A percentile compares a stretch with the other conserved stretches of the same genome.
Conservation (phyloP, 2,888 invertebrate species). For the Napeogenes sylphis region DNA sequence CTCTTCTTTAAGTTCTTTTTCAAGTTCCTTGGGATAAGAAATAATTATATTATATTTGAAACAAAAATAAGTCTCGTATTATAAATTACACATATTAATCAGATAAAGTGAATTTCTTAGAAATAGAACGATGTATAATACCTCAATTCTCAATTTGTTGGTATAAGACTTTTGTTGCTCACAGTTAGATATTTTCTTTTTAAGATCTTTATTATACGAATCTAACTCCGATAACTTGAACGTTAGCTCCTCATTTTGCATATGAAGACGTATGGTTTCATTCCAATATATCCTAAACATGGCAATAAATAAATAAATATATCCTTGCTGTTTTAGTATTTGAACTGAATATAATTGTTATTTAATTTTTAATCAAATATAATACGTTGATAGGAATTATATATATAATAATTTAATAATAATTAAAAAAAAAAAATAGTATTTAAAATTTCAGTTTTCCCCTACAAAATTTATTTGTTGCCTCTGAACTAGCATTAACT, state of each 20-base stretch:
- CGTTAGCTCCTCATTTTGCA: conserved; percentile 52
- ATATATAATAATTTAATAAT: too few species aligned
- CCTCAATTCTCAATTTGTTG: conserved; percentile 51
- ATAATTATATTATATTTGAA: conserved; percentile 7
- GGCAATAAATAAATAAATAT: conserved; percentile 15
- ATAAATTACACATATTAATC: too few species aligned
- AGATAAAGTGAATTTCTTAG: too few species aligned
- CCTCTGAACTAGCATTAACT: too few species aligned
- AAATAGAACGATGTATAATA: conserved; percentile 23
- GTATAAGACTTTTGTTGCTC: conserved; percentile 47
- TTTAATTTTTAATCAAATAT: too few species aligned
- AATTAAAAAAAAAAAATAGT: too few species aligned
- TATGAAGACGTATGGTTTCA: conserved; percentile 50
- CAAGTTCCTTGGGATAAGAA: conserved; percentile 49
- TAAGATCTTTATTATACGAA: conserved; percentile 54
- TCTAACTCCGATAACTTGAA: conserved; percentile 52
- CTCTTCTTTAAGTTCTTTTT: conserved; percentile 61
- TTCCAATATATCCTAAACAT: conserved; percentile 52
- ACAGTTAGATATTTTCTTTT: conserved; percentile 50
- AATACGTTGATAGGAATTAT: too few species aligned
- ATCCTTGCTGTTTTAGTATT: neutral
- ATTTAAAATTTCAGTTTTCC: too few species aligned
- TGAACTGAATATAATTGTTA: too few species aligned
- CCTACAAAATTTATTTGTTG: too few species aligned
- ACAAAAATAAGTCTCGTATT: too few species aligned